phyloP scores from a whole-genome alignment of 2,888 invertebrate genomes.

The Pyrrhosoma nymphula region DNA sequence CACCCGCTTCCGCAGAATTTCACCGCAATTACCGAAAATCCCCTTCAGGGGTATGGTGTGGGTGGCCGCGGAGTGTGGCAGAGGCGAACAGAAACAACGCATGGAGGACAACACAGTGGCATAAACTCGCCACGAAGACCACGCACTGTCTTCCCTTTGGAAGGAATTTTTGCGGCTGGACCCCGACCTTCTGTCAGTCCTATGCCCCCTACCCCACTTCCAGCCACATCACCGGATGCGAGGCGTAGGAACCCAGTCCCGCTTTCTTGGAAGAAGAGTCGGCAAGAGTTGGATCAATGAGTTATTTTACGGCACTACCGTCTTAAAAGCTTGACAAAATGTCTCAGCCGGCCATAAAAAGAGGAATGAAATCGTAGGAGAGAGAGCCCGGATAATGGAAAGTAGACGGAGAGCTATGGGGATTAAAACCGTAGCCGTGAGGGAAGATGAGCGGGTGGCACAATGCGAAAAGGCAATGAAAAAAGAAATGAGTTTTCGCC shows the following conservation, averaged over 20 bases:
- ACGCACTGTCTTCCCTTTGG: neutral
- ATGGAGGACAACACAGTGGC: neutral
- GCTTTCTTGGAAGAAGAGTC: neutral
- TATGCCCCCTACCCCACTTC: neutral
- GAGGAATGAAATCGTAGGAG: neutral
- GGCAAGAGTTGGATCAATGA: neutral
- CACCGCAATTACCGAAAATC: neutral
- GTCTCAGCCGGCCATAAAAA: neutral
- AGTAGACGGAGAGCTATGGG: neutral
- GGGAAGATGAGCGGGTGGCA: neutral
- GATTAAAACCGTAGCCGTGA: neutral
- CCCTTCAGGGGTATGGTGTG: neutral
- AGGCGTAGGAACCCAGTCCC: neutral
- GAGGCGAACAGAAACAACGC: neutral
- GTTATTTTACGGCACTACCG: neutral
- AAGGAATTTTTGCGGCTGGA: neutral
- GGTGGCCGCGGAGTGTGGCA: neutral
- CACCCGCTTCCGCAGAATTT: neutral
- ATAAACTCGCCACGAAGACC: neutral
- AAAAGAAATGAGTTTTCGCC: neutral
- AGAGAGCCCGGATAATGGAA: conserved; percentile 11
- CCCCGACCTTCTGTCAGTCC: neutral
- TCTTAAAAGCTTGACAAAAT: conserved; percentile 8
- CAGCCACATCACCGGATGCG: neutral
- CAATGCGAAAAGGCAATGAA: neutral